Conservation (phyloP, 2,113 vertebrate species). For the Alces alces region DNA sequence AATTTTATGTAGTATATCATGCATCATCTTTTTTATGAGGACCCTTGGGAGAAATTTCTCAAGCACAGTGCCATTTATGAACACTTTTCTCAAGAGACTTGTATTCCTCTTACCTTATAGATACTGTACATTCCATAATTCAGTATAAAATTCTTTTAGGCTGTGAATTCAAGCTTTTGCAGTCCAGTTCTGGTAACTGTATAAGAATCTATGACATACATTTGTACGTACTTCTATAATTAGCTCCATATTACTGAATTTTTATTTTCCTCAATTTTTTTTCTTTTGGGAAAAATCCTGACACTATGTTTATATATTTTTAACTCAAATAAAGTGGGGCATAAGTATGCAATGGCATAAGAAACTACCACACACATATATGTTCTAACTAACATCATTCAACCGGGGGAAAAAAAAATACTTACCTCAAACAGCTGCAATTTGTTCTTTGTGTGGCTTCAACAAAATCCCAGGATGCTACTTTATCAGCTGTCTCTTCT, state of each 20-base stretch:
- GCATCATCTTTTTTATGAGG: background rate
- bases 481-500: slow-evolving; percentile 87
- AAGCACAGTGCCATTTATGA: background rate
- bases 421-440: slow-evolving; percentile 96
- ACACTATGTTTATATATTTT: background rate
- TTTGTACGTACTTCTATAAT: slow-evolving; percentile 11
- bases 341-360: background rate
- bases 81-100: background rate
- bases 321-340: background rate
- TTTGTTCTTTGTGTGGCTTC: slow-evolving; percentile 92
- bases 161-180: background rate
- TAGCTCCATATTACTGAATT: background rate
- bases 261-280: background rate
- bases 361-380: background rate
- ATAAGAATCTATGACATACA: background rate
- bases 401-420: background rate
- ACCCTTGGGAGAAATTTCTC: background rate
- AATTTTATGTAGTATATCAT: background rate
- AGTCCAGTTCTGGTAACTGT: background rate
- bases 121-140: background rate
- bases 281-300: slow-evolving; percentile 3
- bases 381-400: background rate
- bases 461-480: slow-evolving; percentile 94
- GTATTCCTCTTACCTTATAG: background rate
- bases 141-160: slow-evolving; percentile 12